A percentile compares a stretch with the other conserved stretches of the same genome.
Evolutionary conservation across 2,113 vertebrate genomes (phyloP).

Genomic region (Cnemophilus loriae): DNA sequence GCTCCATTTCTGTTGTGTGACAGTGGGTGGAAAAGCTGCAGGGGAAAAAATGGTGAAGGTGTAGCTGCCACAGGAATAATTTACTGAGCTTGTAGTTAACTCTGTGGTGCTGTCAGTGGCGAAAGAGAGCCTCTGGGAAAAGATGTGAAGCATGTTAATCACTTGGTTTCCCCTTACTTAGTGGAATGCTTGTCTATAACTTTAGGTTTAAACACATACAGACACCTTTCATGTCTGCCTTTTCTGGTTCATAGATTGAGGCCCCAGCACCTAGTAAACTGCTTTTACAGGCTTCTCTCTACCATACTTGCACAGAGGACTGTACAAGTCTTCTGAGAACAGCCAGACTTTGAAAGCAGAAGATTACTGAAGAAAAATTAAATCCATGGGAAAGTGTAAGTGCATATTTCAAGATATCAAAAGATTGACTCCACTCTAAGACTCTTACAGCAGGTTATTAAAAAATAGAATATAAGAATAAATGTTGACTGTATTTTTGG

Average conservation of each 20-base stretch:
- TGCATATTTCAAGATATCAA: accelerated
- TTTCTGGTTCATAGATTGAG: not conserved
- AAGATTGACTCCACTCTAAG: not conserved
- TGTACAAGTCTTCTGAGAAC: not conserved
- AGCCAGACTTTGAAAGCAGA: not conserved
- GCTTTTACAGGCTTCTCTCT: not conserved
- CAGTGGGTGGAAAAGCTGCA: not conserved
- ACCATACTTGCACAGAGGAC: not conserved
- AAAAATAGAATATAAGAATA: not conserved
- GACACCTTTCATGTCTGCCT: not conserved
- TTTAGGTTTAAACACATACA: not conserved
- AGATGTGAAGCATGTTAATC: not conserved
- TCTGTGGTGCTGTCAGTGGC: not conserved
- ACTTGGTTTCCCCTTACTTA: not conserved
- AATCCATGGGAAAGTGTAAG: not conserved
- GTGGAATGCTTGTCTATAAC: not conserved
- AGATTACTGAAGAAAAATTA: not conserved
- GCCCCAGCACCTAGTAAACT: not conserved
- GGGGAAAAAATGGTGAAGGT: not conserved
- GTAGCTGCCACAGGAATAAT: not conserved
- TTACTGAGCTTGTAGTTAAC: not conserved
- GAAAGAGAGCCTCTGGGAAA: not conserved
- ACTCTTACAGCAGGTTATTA: not conserved
- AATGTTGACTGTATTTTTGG: not conserved
- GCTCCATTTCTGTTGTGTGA: not conserved